Base-by-base conservation (phyloP, 2,888 invertebrate species). In the Andrena minutula region DNA sequence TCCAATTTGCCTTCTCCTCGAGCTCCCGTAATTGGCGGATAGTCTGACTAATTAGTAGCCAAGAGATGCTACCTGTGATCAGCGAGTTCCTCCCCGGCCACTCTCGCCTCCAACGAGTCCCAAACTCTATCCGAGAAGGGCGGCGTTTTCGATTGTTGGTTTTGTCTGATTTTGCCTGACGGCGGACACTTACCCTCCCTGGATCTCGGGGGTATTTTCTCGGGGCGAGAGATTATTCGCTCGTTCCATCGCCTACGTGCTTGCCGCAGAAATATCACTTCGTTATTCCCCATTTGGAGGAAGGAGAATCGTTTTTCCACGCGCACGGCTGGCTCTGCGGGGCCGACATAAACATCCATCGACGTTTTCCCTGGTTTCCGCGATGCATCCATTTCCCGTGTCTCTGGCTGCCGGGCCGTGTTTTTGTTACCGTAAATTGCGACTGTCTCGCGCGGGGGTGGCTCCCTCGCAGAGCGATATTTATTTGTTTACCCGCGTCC, bases 1-100 rank as follows among this genome's bases (percentile, higher is more conserved):
- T 85, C 76, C 83, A 88, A 88, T 88, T 88, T 86, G 68, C 78
- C 79, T 79, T 86, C 88, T 66, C 72, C 83, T 75, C 41, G 78
- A 74, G 79, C 73, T 63, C 23, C 84, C 51, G 78, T 85, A 88
- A 89, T 89, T 87, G 87, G 80, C 65, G 74, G 64, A 79, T 75
- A 73, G 82, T 71, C 71, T 53, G 80, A 53, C 85, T 83, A 88
- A 88, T 88, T 88, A 88, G 81, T 86, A 88, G 76, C 68, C 75
- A 64, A 79, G 82, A 70, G 85, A 60, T 66, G 63, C 75, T 68
- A 69, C 49, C 76, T 68, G 73, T 41, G 72, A 77, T 79, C 76
- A 63, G 63, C 64, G 23, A 56, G 64, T 49, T 35, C 47, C 69
- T 26, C 8, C 8, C 56, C 10, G 3, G 56, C n/a, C n/a, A 16